Percentiles rank a stretch among this genome's conserved stretches.
phyloP scores from a whole-genome alignment of 2,888 invertebrate species.

The Volucella inflata region DNA sequence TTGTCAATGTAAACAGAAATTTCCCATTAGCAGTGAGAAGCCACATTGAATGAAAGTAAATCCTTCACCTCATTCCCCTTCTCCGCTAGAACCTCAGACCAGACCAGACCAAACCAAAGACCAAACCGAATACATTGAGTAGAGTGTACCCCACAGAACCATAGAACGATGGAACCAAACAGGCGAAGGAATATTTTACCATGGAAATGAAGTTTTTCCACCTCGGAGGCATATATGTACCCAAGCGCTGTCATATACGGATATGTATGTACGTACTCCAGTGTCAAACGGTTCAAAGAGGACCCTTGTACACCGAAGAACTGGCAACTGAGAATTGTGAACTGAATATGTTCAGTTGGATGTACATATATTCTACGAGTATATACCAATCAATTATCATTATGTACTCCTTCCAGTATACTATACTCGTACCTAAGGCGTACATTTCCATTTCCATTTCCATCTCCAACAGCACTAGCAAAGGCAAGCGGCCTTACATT shows the following conservation, averaged over 20 bases:
- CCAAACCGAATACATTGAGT: background rate
- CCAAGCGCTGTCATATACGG: constrained; percentile 24
- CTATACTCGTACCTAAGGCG: constrained; percentile 6
- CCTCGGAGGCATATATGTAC: constrained; percentile 60
- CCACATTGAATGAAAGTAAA: constrained; percentile 68
- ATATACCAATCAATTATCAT: constrained; percentile 72
- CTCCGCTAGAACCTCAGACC: background rate
- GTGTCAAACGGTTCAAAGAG: constrained; percentile 44
- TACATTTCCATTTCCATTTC: constrained; percentile 49
- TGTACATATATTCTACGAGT: constrained; percentile 5
- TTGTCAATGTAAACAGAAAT: constrained; percentile 69
- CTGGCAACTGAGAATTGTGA: too few species aligned
- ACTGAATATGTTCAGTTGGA: background rate
- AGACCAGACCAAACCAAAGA: background rate
- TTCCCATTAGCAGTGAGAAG: constrained; percentile 73
- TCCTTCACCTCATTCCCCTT: constrained; percentile 48
- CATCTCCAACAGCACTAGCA: background rate
- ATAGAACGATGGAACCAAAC: background rate
- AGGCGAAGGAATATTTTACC: constrained; percentile 61
- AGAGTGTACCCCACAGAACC: too few species aligned
- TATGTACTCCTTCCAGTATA: constrained; percentile 43
- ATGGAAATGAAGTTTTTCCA: constrained; percentile 73
- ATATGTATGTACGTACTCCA: constrained; percentile 15
- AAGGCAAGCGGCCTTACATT: constrained; percentile 54
- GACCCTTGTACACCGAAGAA: constrained; percentile 5